Conservation (phyloP, 2,888 invertebrate genomes). For the Endomychus coccineus region DNA sequence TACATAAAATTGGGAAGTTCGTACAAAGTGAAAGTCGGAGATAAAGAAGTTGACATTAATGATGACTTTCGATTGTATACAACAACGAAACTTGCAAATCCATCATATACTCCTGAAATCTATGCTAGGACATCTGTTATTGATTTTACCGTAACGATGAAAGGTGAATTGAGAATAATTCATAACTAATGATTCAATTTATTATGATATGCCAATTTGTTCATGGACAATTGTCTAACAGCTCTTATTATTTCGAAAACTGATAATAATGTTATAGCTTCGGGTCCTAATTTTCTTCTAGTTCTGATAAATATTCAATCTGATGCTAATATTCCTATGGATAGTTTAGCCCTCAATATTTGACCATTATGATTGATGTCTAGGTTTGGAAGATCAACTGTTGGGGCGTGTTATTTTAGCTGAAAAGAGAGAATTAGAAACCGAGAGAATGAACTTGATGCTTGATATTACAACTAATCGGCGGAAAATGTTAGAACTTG, state of each 20-base stretch:
- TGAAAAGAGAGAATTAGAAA: slow-evolving; percentile 77
- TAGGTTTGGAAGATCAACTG: slow-evolving; percentile 80
- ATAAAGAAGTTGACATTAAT: slow-evolving; percentile 77
- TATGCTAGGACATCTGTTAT: slow-evolving; percentile 79
- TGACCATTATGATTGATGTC: too few relatives aligned
- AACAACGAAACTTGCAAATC: slow-evolving; percentile 82
- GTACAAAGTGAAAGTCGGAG: slow-evolving; percentile 76
- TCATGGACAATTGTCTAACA: too few relatives aligned
- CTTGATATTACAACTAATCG: slow-evolving; percentile 76
- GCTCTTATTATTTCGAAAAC: too few relatives aligned
- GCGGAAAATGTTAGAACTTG: slow-evolving; percentile 77
- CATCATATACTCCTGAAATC: slow-evolving; percentile 79
- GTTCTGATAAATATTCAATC: too few relatives aligned
- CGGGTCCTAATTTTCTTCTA: too few relatives aligned
- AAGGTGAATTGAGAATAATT: too few relatives aligned
- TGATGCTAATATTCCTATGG: too few relatives aligned
- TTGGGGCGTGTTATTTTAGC: slow-evolving; percentile 75
- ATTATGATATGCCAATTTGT: too few relatives aligned
- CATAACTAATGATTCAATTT: too few relatives aligned
- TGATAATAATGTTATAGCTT: too few relatives aligned
- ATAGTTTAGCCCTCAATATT: too few relatives aligned
- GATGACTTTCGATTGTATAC: slow-evolving; percentile 69
- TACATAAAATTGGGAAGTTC: slow-evolving; percentile 76
- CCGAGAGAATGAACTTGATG: slow-evolving; percentile 71
- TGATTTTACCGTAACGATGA: slow-evolving; percentile 87